Conservation (phyloP, 2,113 vertebrate genomes). For the Elgaria multicarinata region DNA sequence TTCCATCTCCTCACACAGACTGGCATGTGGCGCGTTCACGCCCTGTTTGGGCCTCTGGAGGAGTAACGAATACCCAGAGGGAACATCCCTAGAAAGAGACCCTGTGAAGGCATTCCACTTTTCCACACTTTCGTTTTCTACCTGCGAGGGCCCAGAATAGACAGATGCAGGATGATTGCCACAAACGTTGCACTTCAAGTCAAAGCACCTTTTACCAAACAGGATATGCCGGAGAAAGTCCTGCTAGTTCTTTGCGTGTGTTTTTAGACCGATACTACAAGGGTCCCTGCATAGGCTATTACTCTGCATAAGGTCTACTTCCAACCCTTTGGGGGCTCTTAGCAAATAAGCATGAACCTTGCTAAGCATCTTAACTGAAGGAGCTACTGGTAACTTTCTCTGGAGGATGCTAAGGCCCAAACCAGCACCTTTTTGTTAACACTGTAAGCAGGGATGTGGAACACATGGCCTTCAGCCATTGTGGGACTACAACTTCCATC, state of each 20-base stretch:
- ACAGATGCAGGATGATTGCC: neutral
- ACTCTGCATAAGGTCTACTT: neutral
- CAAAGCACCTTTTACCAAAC: neutral
- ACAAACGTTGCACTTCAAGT: neutral
- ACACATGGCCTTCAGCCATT: neutral
- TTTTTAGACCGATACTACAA: neutral
- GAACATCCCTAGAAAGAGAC: neutral
- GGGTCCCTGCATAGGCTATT: neutral
- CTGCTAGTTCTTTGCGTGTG: neutral
- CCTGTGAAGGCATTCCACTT: neutral
- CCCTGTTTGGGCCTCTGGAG: neutral
- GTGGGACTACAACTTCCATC: neutral
- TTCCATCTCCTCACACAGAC: neutral
- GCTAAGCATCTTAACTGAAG: neutral
- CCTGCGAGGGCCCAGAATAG: neutral
- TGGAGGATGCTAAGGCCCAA: neutral
- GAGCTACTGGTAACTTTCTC: neutral
- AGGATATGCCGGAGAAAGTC: neutral
- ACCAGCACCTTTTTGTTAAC: neutral
- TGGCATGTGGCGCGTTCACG: neutral
- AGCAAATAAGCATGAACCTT: neutral
- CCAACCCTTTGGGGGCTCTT: neutral
- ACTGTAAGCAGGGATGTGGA: too few species aligned
- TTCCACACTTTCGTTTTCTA: neutral
- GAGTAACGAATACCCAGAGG: neutral